Conservation (phyloP, 1,140 invertebrate genomes). For the Neomicropteryx cornuta region DNA sequence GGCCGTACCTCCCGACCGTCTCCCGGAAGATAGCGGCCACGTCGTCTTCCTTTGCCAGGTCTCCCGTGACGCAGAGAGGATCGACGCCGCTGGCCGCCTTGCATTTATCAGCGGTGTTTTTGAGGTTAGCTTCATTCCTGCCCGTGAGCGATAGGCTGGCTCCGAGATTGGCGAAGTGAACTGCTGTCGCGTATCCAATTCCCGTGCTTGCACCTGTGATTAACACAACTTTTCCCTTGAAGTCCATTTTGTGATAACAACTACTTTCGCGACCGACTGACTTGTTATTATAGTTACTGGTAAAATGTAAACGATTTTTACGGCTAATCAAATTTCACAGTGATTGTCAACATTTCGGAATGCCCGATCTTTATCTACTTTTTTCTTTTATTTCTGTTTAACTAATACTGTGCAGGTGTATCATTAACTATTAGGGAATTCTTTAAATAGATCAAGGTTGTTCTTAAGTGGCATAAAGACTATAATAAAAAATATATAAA, state of each 20-base stretch:
- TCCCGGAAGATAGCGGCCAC: slow-evolving; percentile 43
- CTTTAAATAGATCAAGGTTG: too few species aligned
- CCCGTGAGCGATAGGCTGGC: slow-evolving; percentile 52
- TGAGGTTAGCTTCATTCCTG: slow-evolving; percentile 52
- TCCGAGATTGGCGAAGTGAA: slow-evolving; percentile 55
- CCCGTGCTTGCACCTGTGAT: slow-evolving; percentile 68
- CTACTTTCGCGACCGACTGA: too few species aligned
- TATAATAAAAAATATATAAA: too few species aligned
- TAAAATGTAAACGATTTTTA: too few species aligned
- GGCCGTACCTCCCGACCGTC: slow-evolving; percentile 42
- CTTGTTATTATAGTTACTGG: too few species aligned
- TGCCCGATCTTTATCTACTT: too few species aligned
- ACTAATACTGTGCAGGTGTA: too few species aligned
- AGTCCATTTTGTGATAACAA: slow-evolving; percentile 34
- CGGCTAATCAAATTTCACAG: too few species aligned
- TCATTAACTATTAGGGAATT: too few species aligned
- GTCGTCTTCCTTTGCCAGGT: slow-evolving; percentile 50
- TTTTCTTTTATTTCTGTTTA: too few species aligned
- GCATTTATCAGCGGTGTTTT: slow-evolving; percentile 50
- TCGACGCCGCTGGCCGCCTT: slow-evolving; percentile 23
- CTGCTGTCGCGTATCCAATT: slow-evolving; percentile 62
- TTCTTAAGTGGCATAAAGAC: too few species aligned
- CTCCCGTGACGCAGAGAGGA: slow-evolving; percentile 41
- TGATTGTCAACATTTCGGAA: too few species aligned
- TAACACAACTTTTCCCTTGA: slow-evolving; percentile 47